Conservation (phyloP, 2,888 invertebrate genomes). For the Leptodirus hochenwartii region DNA sequence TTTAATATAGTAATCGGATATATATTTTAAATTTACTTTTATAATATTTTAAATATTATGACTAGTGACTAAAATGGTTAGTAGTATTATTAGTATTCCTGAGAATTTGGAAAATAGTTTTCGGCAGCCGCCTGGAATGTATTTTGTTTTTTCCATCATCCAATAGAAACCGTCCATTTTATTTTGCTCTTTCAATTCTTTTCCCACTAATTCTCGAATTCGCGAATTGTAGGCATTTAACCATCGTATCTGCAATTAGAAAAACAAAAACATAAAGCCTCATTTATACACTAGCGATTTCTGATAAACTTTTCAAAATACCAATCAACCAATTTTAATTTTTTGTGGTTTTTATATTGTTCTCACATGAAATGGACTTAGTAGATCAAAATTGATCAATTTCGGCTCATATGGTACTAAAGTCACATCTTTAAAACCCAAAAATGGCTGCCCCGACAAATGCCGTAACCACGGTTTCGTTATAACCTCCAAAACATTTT, state of each 20-base stretch:
- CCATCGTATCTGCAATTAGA: conserved; percentile 47
- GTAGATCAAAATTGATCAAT: conserved; percentile 54
- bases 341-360: conserved; percentile 1
- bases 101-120: conserved; percentile 1
- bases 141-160: conserved; percentile 68
- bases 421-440: conserved; percentile 66
- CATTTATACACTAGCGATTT: too few species aligned
- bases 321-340: too few species aligned
- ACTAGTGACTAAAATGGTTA: conserved; percentile 1
- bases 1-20: too few species aligned
- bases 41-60: too few species aligned
- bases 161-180: conserved; percentile 58
- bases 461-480: conserved; percentile 28
- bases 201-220: conserved; percentile 52
- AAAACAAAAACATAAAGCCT: conserved; percentile 2
- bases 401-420: conserved; percentile 78
- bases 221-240: conserved; percentile 60
- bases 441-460: conserved; percentile 32
- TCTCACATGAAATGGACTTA: conserved; percentile 64
- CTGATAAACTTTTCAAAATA: too few species aligned
- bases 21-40: too few species aligned
- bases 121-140: conserved; percentile 31
- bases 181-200: conserved; percentile 50
- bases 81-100: not conserved
- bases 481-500: conserved; percentile 64